Evolutionary conservation across 2,888 invertebrate species (phyloP), one percentile per base, ranked within the genome.

Genomic region (Agelastica alni): DNA sequence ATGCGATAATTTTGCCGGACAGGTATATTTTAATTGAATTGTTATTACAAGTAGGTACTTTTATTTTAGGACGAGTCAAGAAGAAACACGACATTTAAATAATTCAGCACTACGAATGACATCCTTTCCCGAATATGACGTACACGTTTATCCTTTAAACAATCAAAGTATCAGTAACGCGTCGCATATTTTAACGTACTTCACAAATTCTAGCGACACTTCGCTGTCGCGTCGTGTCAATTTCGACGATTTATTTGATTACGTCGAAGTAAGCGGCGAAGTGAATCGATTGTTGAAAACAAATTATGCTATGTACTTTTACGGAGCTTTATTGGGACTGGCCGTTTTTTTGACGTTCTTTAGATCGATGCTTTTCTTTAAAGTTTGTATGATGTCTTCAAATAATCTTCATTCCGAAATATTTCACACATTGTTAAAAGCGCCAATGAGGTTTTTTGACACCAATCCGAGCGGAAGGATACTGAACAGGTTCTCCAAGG

Each of bases 381-480:
- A 83, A 76, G 81, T 86, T 49, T 87, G 88, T 69, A 87, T 90
- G 82, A 81, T 81, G 17, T 85, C 91, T 10, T 89, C 91, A 0
- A 83, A 82, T 56, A 83, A 80, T 52, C 78, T 93, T 1, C 93
- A 94, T 75, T 84, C 87, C 65, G 77, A 77, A 12, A 92, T 93
- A 89, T 91, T 93, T 73, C 77, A 82, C 16, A 82, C 85, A 59
- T 81, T 93, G 22, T 73, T 58, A 43, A 66, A 68, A 52, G 61
- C 62, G 2, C 80, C 81, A 1, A 83, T 88, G 77, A 71, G 81
- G 49, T 94, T 94, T 75, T 94, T 93, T 71, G 91, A 93, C 68
- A 85, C 84, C 0, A 93, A 93, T 74, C 91, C 93, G 2, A 85
- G 86, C 63, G 89, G 89, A 22, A 80, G 88, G 44, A 88, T 94